Evolutionary conservation across 2,113 vertebrate species (phyloP).

Genomic region (Scalopus aquaticus): DNA sequence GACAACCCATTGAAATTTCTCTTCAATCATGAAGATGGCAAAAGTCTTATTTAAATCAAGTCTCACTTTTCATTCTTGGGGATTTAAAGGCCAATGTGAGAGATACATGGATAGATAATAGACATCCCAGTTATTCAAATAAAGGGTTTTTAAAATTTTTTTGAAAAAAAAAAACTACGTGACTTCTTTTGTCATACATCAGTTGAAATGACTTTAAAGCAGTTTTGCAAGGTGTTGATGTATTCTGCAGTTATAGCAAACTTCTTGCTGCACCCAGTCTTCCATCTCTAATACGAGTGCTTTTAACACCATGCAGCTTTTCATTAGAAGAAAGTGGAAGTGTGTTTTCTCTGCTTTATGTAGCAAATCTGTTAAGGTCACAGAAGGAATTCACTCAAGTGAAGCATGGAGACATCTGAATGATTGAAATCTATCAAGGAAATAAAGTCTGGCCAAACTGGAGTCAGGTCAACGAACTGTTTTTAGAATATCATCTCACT

Average conservation of each 20-base stretch:
- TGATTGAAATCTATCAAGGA: constrained; percentile 72
- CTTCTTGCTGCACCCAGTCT: background rate
- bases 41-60: constrained; percentile 1
- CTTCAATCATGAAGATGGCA: constrained; percentile 58
- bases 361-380: constrained; percentile 56
- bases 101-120: background rate
- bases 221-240: background rate
- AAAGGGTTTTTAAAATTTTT: background rate
- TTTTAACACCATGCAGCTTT: background rate
- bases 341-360: constrained; percentile 13
- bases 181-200: background rate
- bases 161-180: background rate
- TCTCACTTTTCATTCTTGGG: constrained; percentile 1
- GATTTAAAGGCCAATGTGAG: background rate
- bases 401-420: constrained; percentile 73
- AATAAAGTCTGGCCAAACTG: constrained; percentile 55
- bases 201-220: background rate
- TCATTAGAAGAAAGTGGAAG: background rate
- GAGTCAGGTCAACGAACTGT: constrained; percentile 64
- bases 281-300: background rate
- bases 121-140: background rate
- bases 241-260: background rate
- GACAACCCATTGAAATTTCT: constrained; percentile 58
- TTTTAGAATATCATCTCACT: background rate
- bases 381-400: constrained; percentile 74